Evolutionary conservation across 2,113 vertebrate genomes (phyloP).

Genomic region (Tragelaphus buxtoni): DNA sequence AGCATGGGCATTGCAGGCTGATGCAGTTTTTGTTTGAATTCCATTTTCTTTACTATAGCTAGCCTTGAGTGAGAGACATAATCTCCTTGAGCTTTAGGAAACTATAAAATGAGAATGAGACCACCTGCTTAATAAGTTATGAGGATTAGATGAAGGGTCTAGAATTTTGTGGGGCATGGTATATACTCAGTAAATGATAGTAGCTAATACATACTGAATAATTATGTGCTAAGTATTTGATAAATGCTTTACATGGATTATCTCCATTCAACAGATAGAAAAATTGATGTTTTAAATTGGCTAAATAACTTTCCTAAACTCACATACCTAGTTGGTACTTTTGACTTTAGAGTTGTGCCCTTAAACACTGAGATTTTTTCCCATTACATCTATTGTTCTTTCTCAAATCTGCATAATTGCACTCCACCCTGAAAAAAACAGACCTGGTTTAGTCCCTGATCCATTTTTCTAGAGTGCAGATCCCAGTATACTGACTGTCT

Average conservation of each 20-base stretch:
- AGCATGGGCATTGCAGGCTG: background rate
- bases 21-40: background rate
- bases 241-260: background rate
- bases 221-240: background rate
- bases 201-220: background rate
- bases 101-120: background rate
- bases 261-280: slow-evolving; percentile 13
- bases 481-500: background rate
- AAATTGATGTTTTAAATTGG: slow-evolving; percentile 20
- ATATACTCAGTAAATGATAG: background rate
- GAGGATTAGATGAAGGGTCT: background rate
- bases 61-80: background rate
- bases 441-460: background rate
- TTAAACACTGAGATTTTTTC: background rate
- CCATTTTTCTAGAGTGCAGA: background rate
- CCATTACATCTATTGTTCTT: background rate
- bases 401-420: background rate
- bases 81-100: slow-evolving; percentile 3
- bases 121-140: background rate
- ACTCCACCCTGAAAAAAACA: background rate
- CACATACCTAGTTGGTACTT: background rate
- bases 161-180: background rate
- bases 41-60: background rate
- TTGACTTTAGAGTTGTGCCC: background rate
- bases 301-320: slow-evolving; percentile 4